These are phyloP conservation scores for Pteria penguin DNA, from an alignment of 2,888 invertebrate genomes.

Conservation along the genomic window DNA sequence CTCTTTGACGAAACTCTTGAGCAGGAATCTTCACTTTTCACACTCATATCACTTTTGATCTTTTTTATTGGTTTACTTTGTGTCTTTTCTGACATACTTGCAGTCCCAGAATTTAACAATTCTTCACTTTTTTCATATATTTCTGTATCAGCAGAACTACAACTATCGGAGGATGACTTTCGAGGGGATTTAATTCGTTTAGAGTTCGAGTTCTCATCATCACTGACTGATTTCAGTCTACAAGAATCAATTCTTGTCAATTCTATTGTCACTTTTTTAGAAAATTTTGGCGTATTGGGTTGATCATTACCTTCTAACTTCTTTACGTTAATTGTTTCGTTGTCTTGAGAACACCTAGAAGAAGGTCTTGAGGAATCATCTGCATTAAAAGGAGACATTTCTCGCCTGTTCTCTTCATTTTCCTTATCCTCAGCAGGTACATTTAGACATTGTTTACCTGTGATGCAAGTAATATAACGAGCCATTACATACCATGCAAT, in stretches of 20 bases:
- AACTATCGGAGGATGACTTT: slow-evolving; percentile 57
- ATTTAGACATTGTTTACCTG: slow-evolving; percentile 83
- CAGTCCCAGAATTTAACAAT: slow-evolving; percentile 2
- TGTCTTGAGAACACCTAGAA: slow-evolving; percentile 41
- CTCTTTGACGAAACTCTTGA: slow-evolving; percentile 48
- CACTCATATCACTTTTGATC: slow-evolving; percentile 39
- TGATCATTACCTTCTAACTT: not conserved
- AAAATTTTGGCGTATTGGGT: slow-evolving; percentile 54
- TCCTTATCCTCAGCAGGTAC: slow-evolving; percentile 47
- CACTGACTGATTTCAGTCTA: slow-evolving; percentile 49
- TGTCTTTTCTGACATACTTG: slow-evolving; percentile 11
- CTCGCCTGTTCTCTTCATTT: slow-evolving; percentile 31
- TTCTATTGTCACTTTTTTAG: slow-evolving; percentile 68
- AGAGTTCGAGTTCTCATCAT: slow-evolving; percentile 55
- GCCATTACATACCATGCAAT: slow-evolving; percentile 99
- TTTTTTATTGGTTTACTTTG: slow-evolving; percentile 17
- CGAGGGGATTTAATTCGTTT: slow-evolving; percentile 42
- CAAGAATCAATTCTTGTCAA: slow-evolving; percentile 69
- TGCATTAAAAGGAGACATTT: slow-evolving; percentile 21
- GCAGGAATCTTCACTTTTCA: slow-evolving; percentile 30
- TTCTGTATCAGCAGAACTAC: slow-evolving; percentile 53
- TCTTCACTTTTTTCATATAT: slow-evolving; percentile 41
- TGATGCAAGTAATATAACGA: slow-evolving; percentile 91
- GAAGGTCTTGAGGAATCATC: slow-evolving; percentile 52
- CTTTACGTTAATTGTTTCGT: slow-evolving; percentile 13